Percentiles rank a stretch among this genome's conserved stretches.
phyloP scores from a whole-genome alignment of 2,797 vertebrate species.

The Protosalanx chinensis region DNA sequence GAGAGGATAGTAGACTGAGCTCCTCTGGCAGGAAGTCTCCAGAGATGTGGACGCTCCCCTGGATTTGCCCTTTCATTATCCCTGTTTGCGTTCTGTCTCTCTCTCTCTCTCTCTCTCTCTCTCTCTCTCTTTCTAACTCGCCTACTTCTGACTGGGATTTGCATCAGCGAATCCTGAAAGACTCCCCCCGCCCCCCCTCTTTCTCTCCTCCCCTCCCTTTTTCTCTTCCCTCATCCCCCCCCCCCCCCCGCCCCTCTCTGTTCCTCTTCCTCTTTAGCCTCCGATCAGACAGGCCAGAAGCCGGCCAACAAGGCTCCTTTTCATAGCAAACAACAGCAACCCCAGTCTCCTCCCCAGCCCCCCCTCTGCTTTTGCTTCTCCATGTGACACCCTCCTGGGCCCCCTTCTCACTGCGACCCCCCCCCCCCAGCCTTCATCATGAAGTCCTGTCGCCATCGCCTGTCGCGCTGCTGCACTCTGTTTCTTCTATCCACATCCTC shows the following conservation, averaged over 20 bases:
- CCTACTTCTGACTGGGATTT: conserved; percentile 41
- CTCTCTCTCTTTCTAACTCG: conserved; percentile 31
- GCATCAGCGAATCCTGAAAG: conserved; percentile 52
- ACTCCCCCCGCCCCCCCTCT: conserved; percentile 20
- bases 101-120: conserved; percentile 33
- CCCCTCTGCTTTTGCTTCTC: not conserved
- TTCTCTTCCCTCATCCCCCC: not conserved
- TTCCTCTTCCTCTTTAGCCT: conserved; percentile 14
- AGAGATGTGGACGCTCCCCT: conserved; percentile 42
- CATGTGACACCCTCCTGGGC: conserved; percentile 7
- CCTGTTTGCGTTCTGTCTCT: not conserved
- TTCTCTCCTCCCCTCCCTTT: not conserved
- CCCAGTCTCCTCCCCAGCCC: conserved; percentile 20
- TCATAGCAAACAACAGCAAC: conserved; percentile 54
- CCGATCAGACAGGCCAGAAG: conserved; percentile 41
- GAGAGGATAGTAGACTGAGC: conserved; percentile 11
- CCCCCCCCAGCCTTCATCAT: not conserved
- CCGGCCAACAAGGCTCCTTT: conserved; percentile 64
- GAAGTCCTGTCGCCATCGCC: not conserved
- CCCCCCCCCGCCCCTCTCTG: conserved; percentile 13
- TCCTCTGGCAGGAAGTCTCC: conserved; percentile 39
- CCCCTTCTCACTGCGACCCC: not conserved
- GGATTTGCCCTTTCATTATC: conserved; percentile 62
- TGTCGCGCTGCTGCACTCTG: not conserved
- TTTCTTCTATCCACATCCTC: not conserved